A percentile compares a stretch with the other conserved stretches of the same genome.
phyloP scores from a whole-genome alignment of 2,113 vertebrate species.

The Triplophysa dalaica region DNA sequence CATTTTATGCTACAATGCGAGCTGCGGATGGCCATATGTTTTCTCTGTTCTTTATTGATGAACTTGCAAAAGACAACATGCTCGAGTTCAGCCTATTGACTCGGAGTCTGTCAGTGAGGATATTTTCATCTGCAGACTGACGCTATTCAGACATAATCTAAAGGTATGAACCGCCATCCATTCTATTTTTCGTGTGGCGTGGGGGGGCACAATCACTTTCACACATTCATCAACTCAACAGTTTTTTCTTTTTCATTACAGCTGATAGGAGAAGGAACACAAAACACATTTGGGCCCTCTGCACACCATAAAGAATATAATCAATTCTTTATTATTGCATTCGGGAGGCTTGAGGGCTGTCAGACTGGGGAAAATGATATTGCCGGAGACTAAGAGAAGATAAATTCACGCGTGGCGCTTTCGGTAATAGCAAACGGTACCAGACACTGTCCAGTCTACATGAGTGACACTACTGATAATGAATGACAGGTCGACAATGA shows the following conservation, averaged over 20 bases:
- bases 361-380: slow-evolving; percentile 71
- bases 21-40: background rate
- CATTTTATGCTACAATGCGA: slow-evolving; percentile 41
- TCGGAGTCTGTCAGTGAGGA: background rate
- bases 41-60: slow-evolving; percentile 10
- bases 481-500: slow-evolving; percentile 65
- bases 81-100: background rate
- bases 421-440: slow-evolving; percentile 61
- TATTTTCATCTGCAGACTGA: background rate
- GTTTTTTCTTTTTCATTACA: slow-evolving; percentile 63
- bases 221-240: slow-evolving; percentile 63
- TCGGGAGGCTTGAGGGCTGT: slow-evolving; percentile 68
- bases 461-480: slow-evolving; percentile 65
- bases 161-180: slow-evolving; percentile 10
- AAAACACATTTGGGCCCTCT: slow-evolving; percentile 65
- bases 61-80: background rate
- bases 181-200: slow-evolving; percentile 18
- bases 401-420: slow-evolving; percentile 66
- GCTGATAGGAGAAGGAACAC: slow-evolving; percentile 66
- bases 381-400: slow-evolving; percentile 60
- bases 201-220: slow-evolving; percentile 8
- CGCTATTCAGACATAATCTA: slow-evolving; percentile 7
- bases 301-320: slow-evolving; percentile 70
- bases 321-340: slow-evolving; percentile 76
- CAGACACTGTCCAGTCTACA: slow-evolving; percentile 65